Conservation (phyloP, 2,113 vertebrate species). For the Rhipidura dahli region DNA sequence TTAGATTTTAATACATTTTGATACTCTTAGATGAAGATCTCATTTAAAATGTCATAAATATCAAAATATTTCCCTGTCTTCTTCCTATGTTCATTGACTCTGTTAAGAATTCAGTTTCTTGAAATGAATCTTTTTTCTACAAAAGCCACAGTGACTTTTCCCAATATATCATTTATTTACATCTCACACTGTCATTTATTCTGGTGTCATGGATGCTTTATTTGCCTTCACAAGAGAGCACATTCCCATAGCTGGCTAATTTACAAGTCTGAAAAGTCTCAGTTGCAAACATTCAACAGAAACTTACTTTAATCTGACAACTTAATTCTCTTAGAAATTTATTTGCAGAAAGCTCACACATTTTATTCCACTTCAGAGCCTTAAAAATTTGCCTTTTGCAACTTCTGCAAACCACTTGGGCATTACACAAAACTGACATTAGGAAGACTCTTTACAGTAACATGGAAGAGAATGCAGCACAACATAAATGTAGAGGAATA, state of each 20-base stretch:
- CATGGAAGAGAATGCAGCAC: background rate
- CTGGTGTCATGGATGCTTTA: background rate
- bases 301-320: slow-evolving; percentile 32
- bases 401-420: background rate
- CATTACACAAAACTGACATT: background rate
- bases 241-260: background rate
- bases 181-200: background rate
- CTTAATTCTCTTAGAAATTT: slow-evolving; percentile 17
- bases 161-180: background rate
- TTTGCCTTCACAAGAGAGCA: background rate
- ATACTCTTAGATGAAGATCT: background rate
- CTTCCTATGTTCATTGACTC: background rate
- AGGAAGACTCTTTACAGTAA: background rate
- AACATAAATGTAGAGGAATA: background rate
- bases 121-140: background rate
- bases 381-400: background rate
- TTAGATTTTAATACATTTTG: background rate
- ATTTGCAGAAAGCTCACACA: background rate
- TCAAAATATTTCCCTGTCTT: background rate
- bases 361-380: background rate
- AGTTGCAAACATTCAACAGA: background rate
- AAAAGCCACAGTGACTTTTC: background rate
- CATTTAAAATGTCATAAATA: background rate
- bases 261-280: slow-evolving; percentile 15
- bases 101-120: background rate